A percentile compares a stretch with the other conserved stretches of the same genome.
phyloP scores from a whole-genome alignment of 2,888 invertebrate species.

The Cantharis rustica region DNA sequence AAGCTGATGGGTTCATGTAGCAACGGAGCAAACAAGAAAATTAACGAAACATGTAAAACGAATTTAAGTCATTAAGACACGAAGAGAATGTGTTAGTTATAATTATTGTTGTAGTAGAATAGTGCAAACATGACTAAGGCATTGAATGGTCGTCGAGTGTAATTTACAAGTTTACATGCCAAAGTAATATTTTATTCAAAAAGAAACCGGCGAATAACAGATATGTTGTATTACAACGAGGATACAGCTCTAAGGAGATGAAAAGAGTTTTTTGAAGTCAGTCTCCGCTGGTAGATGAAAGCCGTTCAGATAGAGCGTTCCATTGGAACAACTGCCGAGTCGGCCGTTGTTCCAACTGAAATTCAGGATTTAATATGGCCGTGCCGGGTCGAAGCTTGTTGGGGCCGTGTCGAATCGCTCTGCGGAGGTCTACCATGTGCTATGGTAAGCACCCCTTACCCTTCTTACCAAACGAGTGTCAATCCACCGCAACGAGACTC shows the following conservation, averaged over 20 bases:
- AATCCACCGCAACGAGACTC: slow-evolving; percentile 40
- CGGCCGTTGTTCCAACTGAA: slow-evolving; percentile 52
- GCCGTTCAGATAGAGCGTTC: slow-evolving; percentile 46
- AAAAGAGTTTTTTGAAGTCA: slow-evolving; percentile 54
- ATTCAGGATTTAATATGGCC: slow-evolving; percentile 29
- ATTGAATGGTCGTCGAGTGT: slow-evolving; percentile 24
- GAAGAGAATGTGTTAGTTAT: slow-evolving; percentile 14
- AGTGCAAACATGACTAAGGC: slow-evolving; percentile 24
- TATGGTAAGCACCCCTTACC: slow-evolving; percentile 20
- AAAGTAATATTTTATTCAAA: slow-evolving; percentile 40
- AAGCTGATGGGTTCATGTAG: neutral
- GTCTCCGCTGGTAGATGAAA: slow-evolving; percentile 41
- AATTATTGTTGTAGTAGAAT: slow-evolving; percentile 18
- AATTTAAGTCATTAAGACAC: slow-evolving; percentile 19
- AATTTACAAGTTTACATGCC: slow-evolving; percentile 31
- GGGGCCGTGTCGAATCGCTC: slow-evolving; percentile 39
- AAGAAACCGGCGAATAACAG: slow-evolving; percentile 53
- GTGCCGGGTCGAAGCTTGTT: slow-evolving; percentile 29
- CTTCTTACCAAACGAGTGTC: slow-evolving; percentile 37
- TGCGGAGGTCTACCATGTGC: slow-evolving; percentile 44
- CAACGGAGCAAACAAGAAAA: neutral
- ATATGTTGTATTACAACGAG: slow-evolving; percentile 55
- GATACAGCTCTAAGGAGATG: slow-evolving; percentile 47
- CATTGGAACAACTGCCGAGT: slow-evolving; percentile 50
- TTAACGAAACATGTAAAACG: slow-evolving; percentile 12